Evolutionary conservation across 2,797 vertebrate species (phyloP).

Genomic region (Hafferia zeledoni): DNA sequence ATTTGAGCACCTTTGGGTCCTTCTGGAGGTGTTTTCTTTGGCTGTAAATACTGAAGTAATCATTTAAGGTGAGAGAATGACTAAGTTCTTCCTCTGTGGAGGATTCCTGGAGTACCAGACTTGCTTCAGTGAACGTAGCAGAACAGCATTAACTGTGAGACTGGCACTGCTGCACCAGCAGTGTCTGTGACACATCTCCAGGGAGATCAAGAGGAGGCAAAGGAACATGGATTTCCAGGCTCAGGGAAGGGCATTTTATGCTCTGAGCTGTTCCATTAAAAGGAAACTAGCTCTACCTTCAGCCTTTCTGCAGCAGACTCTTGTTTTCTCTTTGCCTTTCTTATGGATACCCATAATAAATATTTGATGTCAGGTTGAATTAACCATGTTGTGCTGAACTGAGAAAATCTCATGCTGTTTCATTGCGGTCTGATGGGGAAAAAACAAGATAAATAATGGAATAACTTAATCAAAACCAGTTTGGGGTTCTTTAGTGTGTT

Average conservation of each 20-base stretch:
- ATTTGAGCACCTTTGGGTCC: not conserved
- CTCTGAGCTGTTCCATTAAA: not conserved
- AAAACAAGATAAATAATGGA: slow-evolving; percentile 55
- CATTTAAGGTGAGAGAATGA: not conserved
- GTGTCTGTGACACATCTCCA: not conserved
- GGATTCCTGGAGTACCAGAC: not conserved
- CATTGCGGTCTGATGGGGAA: not conserved
- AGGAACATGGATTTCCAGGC: not conserved
- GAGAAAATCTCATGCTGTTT: slow-evolving; percentile 24
- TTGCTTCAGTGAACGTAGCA: not conserved
- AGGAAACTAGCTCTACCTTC: not conserved
- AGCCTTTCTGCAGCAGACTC: not conserved
- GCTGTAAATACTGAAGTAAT: not conserved
- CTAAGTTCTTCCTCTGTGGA: not conserved
- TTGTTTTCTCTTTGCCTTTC: slow-evolving; percentile 26
- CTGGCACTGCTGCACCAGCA: not conserved
- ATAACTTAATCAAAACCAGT: slow-evolving; percentile 38
- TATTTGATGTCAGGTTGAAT: slow-evolving; percentile 52
- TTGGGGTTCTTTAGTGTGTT: not conserved
- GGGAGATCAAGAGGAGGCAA: not conserved
- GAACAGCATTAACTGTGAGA: not conserved
- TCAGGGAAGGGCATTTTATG: not conserved
- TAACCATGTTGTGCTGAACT: slow-evolving; percentile 14
- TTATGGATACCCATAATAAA: slow-evolving; percentile 10
- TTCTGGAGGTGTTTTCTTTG: not conserved